phyloP scores from a whole-genome alignment of 2,113 vertebrate genomes.

The Pedionomus torquatus region DNA sequence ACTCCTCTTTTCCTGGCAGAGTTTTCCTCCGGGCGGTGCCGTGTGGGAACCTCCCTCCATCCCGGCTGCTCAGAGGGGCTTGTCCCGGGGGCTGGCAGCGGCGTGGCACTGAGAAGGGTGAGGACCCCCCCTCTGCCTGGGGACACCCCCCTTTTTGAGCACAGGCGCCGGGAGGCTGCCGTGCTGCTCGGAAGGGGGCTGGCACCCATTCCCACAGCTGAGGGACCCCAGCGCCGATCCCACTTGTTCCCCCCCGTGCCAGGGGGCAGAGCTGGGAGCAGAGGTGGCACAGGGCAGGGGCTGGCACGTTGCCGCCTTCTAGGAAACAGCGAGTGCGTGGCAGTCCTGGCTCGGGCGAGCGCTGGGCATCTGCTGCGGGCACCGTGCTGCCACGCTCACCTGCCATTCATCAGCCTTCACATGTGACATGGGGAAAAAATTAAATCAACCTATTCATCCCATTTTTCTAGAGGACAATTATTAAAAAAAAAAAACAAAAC shows the following conservation, averaged over 20 bases:
- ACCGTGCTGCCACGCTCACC: not conserved
- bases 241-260: fast-evolving
- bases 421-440: not conserved
- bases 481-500: not conserved
- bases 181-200: not conserved
- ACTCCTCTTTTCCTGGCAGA: not conserved
- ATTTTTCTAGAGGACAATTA: not conserved
- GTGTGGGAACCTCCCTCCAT: not conserved
- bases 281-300: not conserved
- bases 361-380: not conserved
- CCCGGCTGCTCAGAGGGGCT: not conserved
- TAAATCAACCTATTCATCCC: not conserved
- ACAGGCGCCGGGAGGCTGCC: not conserved
- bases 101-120: fast-evolving
- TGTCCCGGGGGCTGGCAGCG: fast-evolving
- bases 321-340: fast-evolving
- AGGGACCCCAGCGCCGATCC: fast-evolving
- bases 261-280: not conserved
- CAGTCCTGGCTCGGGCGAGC: not conserved
- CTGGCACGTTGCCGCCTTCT: not conserved
- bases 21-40: not conserved
- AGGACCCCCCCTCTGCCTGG: not conserved
- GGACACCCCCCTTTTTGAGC: not conserved
- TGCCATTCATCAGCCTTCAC: not conserved
- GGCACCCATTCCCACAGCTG: fast-evolving